Conservation (phyloP, 2,888 invertebrate species). For the Hofmannophila pseudospretella region DNA sequence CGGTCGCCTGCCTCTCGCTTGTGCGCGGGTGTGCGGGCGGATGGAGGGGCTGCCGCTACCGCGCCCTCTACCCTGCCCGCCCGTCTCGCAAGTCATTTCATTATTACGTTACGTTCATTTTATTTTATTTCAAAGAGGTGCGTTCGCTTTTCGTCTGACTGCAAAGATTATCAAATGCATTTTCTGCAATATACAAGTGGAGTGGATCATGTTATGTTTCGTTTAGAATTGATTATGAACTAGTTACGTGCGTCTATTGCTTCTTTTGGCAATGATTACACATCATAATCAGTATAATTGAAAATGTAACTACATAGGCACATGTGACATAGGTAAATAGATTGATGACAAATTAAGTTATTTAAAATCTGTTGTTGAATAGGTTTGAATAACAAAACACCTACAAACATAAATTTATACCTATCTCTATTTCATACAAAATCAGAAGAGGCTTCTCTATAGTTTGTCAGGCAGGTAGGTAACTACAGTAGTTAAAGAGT, state of each 20-base stretch:
- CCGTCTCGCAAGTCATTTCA: slow-evolving; percentile 64
- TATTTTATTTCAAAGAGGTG: slow-evolving; percentile 52
- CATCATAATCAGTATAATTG: too few relatives aligned
- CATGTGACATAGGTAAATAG: too few relatives aligned
- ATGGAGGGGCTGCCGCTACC: slow-evolving; percentile 28
- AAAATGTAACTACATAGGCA: too few relatives aligned
- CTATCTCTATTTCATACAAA: too few relatives aligned
- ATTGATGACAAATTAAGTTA: too few relatives aligned
- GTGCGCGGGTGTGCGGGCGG: slow-evolving; percentile 51
- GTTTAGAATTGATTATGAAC: slow-evolving; percentile 4
- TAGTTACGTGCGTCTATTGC: slow-evolving; percentile 1
- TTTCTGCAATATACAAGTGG: slow-evolving; percentile 17
- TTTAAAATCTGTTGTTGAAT: too few relatives aligned
- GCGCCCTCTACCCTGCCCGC: slow-evolving; percentile 61
- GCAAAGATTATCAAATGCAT: slow-evolving; percentile 21
- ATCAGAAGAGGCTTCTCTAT: too few relatives aligned
- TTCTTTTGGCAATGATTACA: not conserved
- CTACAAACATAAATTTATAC: too few relatives aligned
- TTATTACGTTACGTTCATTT: slow-evolving; percentile 57
- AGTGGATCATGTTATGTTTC: slow-evolving; percentile 14
- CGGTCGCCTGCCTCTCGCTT: slow-evolving; percentile 68
- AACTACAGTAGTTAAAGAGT: too few relatives aligned
- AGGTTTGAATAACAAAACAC: too few relatives aligned
- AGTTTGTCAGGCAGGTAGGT: too few relatives aligned
- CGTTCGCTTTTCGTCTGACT: slow-evolving; percentile 20